Conservation (phyloP, 2,888 invertebrate genomes). For the Caenorhabditis macrosperma region DNA sequence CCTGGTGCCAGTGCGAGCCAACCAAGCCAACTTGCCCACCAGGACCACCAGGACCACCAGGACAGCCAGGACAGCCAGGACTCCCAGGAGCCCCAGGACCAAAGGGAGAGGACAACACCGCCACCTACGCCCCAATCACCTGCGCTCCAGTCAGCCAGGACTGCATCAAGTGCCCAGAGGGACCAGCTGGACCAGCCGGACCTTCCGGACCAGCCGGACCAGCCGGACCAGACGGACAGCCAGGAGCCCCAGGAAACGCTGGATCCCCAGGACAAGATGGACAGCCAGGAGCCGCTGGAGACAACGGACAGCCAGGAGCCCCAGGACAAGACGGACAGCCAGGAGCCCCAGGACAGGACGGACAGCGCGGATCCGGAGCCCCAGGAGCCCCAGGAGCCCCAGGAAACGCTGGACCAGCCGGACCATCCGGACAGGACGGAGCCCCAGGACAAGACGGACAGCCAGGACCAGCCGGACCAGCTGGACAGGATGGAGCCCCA, state of each 20-base stretch:
- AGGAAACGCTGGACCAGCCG: conserved; percentile 68
- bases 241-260: conserved; percentile 66
- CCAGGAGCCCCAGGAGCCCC: conserved; percentile 66
- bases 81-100: too few relatives aligned
- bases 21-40: too few relatives aligned
- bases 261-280: conserved; percentile 71
- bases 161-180: conserved; percentile 77
- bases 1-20: too few relatives aligned
- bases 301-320: conserved; percentile 62
- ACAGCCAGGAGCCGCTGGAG: conserved; percentile 59
- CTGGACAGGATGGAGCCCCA: conserved; percentile 55
- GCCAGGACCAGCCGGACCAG: conserved; percentile 68
- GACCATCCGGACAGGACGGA: conserved; percentile 64
- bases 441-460: conserved; percentile 63
- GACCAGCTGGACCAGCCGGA: conserved; percentile 74
- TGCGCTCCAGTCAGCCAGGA: conserved; percentile 70
- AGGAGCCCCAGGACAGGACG: conserved; percentile 69
- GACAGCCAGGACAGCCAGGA: too few relatives aligned
- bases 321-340: conserved; percentile 68
- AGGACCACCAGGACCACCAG: too few relatives aligned
- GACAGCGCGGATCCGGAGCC: conserved; percentile 63
- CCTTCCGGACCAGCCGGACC: conserved; percentile 71
- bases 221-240: conserved; percentile 73
- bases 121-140: conserved; percentile 70
- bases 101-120: conserved; percentile 70